These are phyloP conservation scores for Nothoprocta pentlandii DNA, from an alignment of 2,113 vertebrate genomes.

Conservation along the genomic window DNA sequence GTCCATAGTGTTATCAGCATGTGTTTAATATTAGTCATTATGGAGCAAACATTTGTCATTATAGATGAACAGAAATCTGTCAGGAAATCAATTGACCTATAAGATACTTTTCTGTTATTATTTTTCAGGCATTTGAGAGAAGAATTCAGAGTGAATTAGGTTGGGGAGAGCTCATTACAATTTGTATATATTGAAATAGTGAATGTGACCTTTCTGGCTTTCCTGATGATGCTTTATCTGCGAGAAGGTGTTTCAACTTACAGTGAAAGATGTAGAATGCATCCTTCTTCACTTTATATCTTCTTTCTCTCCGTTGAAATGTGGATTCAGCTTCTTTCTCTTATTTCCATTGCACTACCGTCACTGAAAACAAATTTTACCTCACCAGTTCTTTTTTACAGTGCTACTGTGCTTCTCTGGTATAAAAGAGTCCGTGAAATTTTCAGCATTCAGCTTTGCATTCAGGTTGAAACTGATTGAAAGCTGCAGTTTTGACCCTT, in stretches of 20 bases:
- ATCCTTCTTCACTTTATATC: not conserved
- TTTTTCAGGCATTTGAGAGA: not conserved
- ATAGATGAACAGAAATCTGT: not conserved
- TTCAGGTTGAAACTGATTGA: not conserved
- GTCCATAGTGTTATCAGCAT: not conserved
- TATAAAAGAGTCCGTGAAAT: not conserved
- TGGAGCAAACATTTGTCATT: not conserved
- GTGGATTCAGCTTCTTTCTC: not conserved
- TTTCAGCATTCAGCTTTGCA: not conserved
- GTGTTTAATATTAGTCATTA: not conserved
- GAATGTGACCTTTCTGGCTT: not conserved
- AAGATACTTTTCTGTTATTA: not conserved
- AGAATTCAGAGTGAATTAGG: not conserved
- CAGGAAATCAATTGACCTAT: not conserved
- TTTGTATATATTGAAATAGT: not conserved
- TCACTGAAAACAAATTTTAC: not conserved
- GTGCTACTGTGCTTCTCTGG: not conserved
- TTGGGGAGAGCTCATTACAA: not conserved
- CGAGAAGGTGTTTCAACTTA: not conserved
- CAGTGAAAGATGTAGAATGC: not conserved
- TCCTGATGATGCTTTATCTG: not conserved
- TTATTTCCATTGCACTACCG: constrained; percentile 9
- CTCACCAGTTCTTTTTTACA: not conserved
- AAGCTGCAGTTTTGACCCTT: not conserved
- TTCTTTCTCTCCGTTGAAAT: constrained; percentile 30